Evolutionary conservation across 2,113 vertebrate genomes (phyloP).

Genomic region (Cheirogaleus medius): DNA sequence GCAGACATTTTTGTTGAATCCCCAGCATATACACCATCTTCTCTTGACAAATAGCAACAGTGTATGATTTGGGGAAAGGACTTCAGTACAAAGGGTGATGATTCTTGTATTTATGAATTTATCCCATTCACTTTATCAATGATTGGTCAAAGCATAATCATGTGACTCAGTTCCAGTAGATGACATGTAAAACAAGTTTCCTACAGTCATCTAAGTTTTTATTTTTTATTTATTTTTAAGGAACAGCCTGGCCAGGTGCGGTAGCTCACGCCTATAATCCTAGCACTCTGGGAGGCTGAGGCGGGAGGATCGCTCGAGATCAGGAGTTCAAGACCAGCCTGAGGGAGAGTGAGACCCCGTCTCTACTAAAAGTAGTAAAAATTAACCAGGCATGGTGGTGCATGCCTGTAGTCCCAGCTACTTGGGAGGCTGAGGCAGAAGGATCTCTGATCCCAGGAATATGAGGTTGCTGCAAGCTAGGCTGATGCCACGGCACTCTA

Average conservation of each 20-base stretch:
- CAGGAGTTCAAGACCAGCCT: too few relatives aligned
- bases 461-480: too few relatives aligned
- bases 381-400: too few relatives aligned
- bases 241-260: not conserved
- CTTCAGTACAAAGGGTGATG: not conserved
- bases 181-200: not conserved
- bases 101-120: not conserved
- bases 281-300: too few relatives aligned
- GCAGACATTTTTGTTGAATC: not conserved
- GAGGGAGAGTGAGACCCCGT: too few relatives aligned
- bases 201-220: not conserved
- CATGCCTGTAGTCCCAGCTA: too few relatives aligned
- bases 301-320: too few relatives aligned
- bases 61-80: not conserved
- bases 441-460: too few relatives aligned
- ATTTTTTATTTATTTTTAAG: not conserved
- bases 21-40: not conserved
- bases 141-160: not conserved
- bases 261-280: too few relatives aligned
- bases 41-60: not conserved
- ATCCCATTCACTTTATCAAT: not conserved
- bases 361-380: too few relatives aligned
- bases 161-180: not conserved
- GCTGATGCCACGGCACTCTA: too few relatives aligned
- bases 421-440: too few relatives aligned